Evolutionary conservation across 2,797 vertebrate genomes (phyloP), one percentile per base, ranked within the genome.

Genomic region (Furcifer pardalis): DNA sequence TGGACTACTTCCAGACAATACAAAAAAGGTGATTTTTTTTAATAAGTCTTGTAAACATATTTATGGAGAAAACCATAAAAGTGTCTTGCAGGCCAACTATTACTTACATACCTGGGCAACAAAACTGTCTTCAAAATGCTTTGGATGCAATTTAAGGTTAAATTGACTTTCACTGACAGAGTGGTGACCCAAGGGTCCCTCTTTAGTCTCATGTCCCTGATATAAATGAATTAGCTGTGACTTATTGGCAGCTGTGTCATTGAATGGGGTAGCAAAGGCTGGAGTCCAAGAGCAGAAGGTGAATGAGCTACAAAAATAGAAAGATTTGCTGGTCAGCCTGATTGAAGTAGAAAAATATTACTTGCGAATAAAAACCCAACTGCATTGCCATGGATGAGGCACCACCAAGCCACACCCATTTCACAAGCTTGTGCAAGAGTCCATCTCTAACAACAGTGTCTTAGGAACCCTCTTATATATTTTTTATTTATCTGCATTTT

Each of bases 211-310:
- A 90, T 93, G 91, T 96, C 96, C 96, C 95, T 96, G 94, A 94
- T 93, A 88, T 84, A 85, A 92, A 90, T 81, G 84, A 93, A 92
- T 97, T 97, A 98, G 94, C 97, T 97, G 77, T 98, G 98, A 94
- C 97, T 97, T 92, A 98, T 97, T 42, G 97, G 97, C 95, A 98
- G 96, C 17, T 98, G 97, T 95, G 97, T 97, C 97, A 98, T 96
- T 88, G 97, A 95, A 93, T 98, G 97, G 90, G 97, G 97, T 96
- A 98, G 95, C 95, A 98, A 95, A 74, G 98, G 97, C 94, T 97
- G 98, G 92, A 98, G 97, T 96, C 98, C 93, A 88, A 98, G 96
- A 90, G 97, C 96, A 89, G 97, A 95, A 92, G 97, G 96, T 81
- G 98, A 97, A 91, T 98, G 97, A 91, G 98, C 98, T 98, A 96